Evolutionary conservation across 2,888 invertebrate species (phyloP), one percentile per base, ranked within the genome.

Genomic region (Chaetogeoica ovagalla): DNA sequence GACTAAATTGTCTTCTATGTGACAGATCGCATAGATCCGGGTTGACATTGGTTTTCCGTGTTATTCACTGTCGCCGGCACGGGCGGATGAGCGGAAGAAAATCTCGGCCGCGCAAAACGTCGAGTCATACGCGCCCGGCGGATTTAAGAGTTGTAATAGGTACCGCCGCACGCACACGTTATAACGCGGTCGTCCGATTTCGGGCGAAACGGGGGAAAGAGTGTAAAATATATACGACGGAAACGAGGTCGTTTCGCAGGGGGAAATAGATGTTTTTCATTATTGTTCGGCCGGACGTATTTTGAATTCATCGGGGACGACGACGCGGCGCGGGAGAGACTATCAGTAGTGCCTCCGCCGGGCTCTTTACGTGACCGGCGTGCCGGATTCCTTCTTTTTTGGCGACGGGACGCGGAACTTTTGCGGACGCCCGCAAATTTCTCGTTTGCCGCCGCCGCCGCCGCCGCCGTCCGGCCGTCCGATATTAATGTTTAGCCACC

Each of bases 361-460:
- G 59, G 69, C 52, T 30, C 69, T 30, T 2, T 79, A 79, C 79
- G 79, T 79, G 79, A 79, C 79, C 57, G 19, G 79, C 79, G 70
- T 79, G n/a, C 63, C 71, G 79, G 79, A 79, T 79, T 71, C 70
- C 70, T 69, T 4, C 30, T 30, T 70, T 30, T 30, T 70, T 30
- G 39, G 63, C 8, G 79, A 4, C 30, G 2, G 30, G 30, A 4
- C 30, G 69, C 52, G 37, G 52, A 71, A 79, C 79, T 79, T 76
- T 79, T 79, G 71, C 63, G 63, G 77, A 79, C 77, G 70, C 77
- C 60, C 77, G 77, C 77, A 57, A 79, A 79, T 79, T 79, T 79
- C 79, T 65, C 57, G 79, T 65, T 62, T 48, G 48, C 11, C 48
- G 60, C 17, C 55, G 59, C 55, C 57, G n/a, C n/a, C n/a, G 48